Evolutionary conservation across 2,888 invertebrate genomes (phyloP), one percentile per base, ranked within the genome.

Genomic region (Andrena haemorrhoa): DNA sequence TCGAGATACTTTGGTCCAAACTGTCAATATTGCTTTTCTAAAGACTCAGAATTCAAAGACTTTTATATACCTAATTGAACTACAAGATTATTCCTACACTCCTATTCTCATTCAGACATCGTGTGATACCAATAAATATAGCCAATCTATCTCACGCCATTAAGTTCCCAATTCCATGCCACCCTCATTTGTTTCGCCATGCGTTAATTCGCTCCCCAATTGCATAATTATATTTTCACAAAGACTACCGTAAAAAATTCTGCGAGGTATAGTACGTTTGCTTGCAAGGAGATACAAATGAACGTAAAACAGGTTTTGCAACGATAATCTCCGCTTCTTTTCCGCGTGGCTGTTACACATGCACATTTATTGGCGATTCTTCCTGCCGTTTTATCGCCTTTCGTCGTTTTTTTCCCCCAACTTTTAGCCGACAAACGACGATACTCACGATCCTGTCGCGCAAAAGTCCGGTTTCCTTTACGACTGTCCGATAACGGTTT

Each of bases 401-500:
- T 7, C 4, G 5, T n/a, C 63, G 33, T 53, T 0, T 31, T 47
- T 10, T 2, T 20, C 2, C 2, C 2, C n/a, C 0, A 60, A 6
- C n/a, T 61, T 49, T 3, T 23, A 0, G 16, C n/a, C 16, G 49
- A 51, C 47, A 31, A 51, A 20, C 56, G 56, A 33, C 29, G 58
- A 8, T 26, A 61, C 47, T 56, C 31, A 10, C 31, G 35, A 16
- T 61, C 12, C 8, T 6, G n/a, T 58, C 12, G 16, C 51, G 49
- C 63, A 63, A 31, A 41, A 65, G 26, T 26, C 23, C 35, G 41
- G 65, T 74, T 81, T 61, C n/a, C 23, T 83, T 73, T 70, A 58
- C 33, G 56, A 12, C 47, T 71, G 41, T 47, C 73, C 60, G 29
- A 61, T 79, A 80, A 80, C 80, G 83, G 80, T 74, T 71, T 41